Percentiles rank a stretch among this genome's conserved stretches.
Evolutionary conservation across 2,888 invertebrate species (phyloP).

Genomic region (Thera britannica): DNA sequence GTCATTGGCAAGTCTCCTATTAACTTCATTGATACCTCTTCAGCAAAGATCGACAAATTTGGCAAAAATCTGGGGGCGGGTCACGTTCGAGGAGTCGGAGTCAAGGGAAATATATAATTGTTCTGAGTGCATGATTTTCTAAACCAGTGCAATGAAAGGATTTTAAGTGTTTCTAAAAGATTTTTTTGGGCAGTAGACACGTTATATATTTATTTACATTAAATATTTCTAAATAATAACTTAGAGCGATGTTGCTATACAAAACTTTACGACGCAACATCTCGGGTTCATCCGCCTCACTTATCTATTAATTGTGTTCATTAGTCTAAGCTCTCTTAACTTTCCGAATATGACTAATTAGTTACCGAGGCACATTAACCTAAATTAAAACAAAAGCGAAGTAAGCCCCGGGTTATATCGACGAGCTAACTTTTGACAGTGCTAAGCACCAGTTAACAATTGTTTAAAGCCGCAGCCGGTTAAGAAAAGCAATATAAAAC

Average conservation of each 20-base stretch:
- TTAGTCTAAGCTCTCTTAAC: constrained; percentile 20
- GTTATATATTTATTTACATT: no score
- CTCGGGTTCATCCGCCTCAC: background rate
- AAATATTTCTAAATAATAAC: no score
- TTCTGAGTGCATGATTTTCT: no score
- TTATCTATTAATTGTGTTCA: constrained; percentile 9
- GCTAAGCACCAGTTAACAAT: constrained; percentile 6
- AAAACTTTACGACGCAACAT: background rate
- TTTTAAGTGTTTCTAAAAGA: no score
- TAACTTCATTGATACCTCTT: no score
- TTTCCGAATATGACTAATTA: constrained; percentile 40
- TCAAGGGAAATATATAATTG: no score
- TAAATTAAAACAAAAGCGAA: constrained; percentile 46
- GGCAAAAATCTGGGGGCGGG: no score
- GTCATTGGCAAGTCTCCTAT: no score
- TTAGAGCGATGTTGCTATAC: background rate
- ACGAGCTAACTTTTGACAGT: constrained; percentile 44
- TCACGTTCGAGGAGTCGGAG: no score
- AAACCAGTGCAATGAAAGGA: no score
- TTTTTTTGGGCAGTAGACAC: no score
- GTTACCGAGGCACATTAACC: constrained; percentile 32
- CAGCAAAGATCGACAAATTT: no score
- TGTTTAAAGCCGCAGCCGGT: background rate
- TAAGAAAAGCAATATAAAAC: background rate
- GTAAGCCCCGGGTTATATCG: constrained; percentile 38